Conservation (phyloP, 2,113 vertebrate genomes). For the Uropsilus gracilis region DNA sequence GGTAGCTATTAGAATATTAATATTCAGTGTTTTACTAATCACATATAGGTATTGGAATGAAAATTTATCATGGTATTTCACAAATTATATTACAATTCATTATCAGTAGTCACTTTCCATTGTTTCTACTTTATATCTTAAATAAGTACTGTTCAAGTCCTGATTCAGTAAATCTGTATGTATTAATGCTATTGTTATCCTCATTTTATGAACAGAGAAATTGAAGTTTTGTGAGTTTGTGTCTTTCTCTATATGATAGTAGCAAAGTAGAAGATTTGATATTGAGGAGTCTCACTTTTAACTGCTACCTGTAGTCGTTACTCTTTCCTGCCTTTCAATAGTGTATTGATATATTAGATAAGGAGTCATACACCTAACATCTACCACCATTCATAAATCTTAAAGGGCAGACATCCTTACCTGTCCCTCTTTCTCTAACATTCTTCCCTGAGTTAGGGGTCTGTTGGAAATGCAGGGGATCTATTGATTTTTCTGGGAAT, state of each 20-base stretch:
- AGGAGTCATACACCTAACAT: neutral
- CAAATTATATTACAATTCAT: neutral
- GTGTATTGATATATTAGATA: neutral
- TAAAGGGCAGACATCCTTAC: neutral
- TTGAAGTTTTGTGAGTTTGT: neutral
- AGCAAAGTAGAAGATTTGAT: neutral
- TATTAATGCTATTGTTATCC: neutral
- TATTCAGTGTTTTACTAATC: neutral
- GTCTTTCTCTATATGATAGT: neutral
- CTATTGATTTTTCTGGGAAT: neutral
- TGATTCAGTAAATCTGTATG: neutral
- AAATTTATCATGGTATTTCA: neutral
- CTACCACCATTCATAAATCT: neutral
- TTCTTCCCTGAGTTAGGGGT: neutral
- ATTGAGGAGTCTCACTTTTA: neutral
- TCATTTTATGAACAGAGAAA: constrained; percentile 27
- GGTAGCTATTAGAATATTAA: neutral
- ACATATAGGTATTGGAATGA: neutral
- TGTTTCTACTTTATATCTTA: constrained; percentile 37
- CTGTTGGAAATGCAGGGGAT: neutral
- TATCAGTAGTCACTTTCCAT: neutral
- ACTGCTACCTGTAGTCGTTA: neutral
- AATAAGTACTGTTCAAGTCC: neutral
- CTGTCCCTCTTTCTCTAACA: neutral
- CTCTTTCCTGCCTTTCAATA: neutral